Conservation (phyloP, 2,797 vertebrate genomes). For the Acestrorhynchus altus region DNA sequence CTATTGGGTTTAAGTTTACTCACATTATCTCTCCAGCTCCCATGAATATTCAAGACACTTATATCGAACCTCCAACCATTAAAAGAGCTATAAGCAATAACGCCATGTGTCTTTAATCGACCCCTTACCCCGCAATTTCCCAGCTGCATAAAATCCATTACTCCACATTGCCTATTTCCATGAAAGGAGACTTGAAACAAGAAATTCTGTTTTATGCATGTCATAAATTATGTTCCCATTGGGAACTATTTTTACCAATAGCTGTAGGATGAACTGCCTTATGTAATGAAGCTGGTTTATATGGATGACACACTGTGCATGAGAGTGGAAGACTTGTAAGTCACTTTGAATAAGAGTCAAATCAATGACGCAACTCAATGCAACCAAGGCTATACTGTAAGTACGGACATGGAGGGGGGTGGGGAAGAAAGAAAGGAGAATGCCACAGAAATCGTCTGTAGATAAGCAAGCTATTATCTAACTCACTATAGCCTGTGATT, state of each 20-base stretch:
- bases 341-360: constrained; percentile 38
- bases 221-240: constrained; percentile 6
- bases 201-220: neutral
- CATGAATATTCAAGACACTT: neutral
- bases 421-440: neutral
- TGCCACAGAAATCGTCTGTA: neutral
- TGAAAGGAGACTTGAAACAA: neutral
- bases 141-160: neutral
- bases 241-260: constrained; percentile 14
- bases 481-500: neutral
- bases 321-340: neutral
- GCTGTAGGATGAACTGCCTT: neutral
- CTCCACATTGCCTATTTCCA: constrained; percentile 5
- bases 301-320: neutral
- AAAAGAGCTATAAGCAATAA: neutral
- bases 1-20: neutral
- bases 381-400: constrained; percentile 7
- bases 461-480: constrained; percentile 11
- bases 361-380: constrained; percentile 41
- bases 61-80: neutral
- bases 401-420: neutral
- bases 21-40: neutral
- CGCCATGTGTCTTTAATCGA: neutral
- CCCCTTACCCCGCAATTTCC: neutral
- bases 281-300: constrained; percentile 20